A percentile compares a stretch with the other conserved stretches of the same genome.
Conservation (phyloP, 2,888 invertebrate species). For the Agriotes lineatus region DNA sequence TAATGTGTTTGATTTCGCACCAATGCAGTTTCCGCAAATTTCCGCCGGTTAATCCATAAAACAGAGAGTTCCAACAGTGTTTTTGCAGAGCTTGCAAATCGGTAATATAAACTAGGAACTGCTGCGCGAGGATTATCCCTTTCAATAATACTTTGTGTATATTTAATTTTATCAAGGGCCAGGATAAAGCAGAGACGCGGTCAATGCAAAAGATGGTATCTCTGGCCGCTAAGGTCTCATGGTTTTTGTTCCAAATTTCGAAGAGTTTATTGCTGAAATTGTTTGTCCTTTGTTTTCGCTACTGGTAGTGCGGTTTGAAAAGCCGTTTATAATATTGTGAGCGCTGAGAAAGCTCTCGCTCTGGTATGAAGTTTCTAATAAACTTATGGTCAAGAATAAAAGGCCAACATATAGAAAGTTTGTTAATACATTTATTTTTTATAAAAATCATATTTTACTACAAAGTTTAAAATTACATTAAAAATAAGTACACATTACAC, state of each 20-base stretch:
- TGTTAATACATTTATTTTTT: no score
- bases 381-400: not conserved
- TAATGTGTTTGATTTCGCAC: no score
- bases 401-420: no score
- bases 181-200: not conserved
- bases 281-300: not conserved
- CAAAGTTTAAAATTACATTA: no score
- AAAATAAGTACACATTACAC: no score
- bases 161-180: conserved; percentile 6
- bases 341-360: no score
- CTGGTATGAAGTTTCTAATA: not conserved
- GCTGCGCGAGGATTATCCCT: conserved; percentile 4
- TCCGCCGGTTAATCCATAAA: not conserved
- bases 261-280: not conserved
- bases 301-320: not conserved
- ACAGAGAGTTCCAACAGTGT: not conserved
- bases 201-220: conserved; percentile 1
- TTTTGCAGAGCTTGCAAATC: conserved; percentile 3
- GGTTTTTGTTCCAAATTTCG: not conserved
- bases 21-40: not conserved
- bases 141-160: conserved; percentile 7
- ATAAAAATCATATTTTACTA: no score
- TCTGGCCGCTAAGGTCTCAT: not conserved
- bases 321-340: no score
- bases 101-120: not conserved